A percentile compares a stretch with the other conserved stretches of the same genome.
Evolutionary conservation across 2,113 vertebrate species (phyloP).

Genomic region (Rhynchomys soricoides): DNA sequence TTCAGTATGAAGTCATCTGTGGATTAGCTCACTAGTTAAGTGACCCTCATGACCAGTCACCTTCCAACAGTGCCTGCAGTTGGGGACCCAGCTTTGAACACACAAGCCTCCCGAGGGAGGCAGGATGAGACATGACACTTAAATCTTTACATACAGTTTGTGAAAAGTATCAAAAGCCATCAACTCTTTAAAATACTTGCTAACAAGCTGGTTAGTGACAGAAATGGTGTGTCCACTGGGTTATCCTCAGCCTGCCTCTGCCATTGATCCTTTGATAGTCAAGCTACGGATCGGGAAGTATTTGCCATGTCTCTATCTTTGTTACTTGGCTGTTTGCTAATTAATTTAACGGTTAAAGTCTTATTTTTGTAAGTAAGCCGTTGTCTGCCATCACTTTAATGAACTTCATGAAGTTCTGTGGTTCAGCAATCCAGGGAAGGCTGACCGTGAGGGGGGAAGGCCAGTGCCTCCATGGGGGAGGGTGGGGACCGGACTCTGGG

Average conservation of each 20-base stretch:
- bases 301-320: background rate
- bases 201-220: background rate
- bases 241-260: background rate
- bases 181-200: background rate
- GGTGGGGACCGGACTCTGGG: background rate
- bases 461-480: background rate
- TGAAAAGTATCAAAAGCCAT: background rate
- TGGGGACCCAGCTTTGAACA: background rate
- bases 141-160: background rate
- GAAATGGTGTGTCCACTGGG: background rate
- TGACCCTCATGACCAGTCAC: too few species aligned
- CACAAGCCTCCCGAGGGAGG: too few species aligned
- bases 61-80: background rate
- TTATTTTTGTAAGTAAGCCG: background rate
- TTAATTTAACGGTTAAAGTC: background rate
- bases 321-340: background rate
- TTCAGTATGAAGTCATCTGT: background rate
- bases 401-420: background rate
- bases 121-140: background rate
- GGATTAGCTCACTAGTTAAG: background rate
- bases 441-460: background rate
- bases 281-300: background rate
- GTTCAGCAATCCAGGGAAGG: background rate
- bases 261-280: background rate
- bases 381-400: background rate